These are phyloP conservation scores for Eristalinus aeneus DNA, from an alignment of 2,888 invertebrate genomes.

Conservation along the genomic window DNA sequence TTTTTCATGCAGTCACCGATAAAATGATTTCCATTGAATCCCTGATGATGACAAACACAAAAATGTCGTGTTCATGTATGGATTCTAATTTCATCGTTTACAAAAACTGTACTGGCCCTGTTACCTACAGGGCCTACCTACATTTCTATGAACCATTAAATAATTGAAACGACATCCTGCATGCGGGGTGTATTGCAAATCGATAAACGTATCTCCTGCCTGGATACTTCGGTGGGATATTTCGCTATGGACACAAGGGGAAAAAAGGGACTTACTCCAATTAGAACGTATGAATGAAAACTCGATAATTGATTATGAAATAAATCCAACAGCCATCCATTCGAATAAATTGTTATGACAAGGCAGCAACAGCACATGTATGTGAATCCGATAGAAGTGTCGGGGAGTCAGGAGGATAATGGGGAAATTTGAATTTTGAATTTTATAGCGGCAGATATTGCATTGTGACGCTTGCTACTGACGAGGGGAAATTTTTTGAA, in stretches of 20 bases:
- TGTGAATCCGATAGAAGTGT: no score
- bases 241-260: not conserved
- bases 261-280: conserved; percentile 6
- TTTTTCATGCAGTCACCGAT: conserved; percentile 51
- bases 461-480: no score
- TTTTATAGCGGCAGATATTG: no score
- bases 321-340: not conserved
- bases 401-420: no score
- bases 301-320: not conserved
- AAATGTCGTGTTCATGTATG: conserved; percentile 2
- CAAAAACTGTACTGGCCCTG: not conserved
- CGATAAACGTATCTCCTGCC: conserved; percentile 23
- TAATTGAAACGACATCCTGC: conserved; percentile 50
- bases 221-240: not conserved
- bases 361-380: no score
- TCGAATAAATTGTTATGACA: not conserved
- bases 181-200: conserved; percentile 44
- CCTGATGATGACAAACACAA: conserved; percentile 50
- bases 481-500: no score
- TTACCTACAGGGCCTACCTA: no score
- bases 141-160: conserved; percentile 57
- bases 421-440: no score
- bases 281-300: not conserved
- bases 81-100: not conserved
- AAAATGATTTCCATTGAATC: conserved; percentile 62